These are phyloP conservation scores for Lagodon rhomboides DNA, from an alignment of 2,797 vertebrate genomes.

Conservation along the genomic window DNA sequence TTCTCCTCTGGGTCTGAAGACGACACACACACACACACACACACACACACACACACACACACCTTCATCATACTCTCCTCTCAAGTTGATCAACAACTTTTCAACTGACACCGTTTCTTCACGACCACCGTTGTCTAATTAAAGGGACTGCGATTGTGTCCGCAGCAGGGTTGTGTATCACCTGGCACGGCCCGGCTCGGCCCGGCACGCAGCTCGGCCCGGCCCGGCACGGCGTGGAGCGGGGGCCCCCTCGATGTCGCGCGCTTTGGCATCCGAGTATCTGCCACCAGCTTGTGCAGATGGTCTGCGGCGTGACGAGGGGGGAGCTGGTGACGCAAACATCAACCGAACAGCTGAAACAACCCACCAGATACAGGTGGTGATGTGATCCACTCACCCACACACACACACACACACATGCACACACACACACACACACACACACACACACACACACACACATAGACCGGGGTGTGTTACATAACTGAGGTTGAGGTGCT, in stretches of 20 bases:
- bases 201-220: slow-evolving; percentile 2
- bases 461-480: no score
- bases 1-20: slow-evolving; percentile 19
- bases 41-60: not conserved
- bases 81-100: no score
- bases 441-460: no score
- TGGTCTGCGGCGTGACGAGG: slow-evolving; percentile 58
- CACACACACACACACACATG: slow-evolving; percentile 24
- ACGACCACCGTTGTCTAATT: not conserved
- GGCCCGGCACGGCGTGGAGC: not conserved
- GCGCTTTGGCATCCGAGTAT: slow-evolving; percentile 35
- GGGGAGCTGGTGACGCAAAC: slow-evolving; percentile 61
- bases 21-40: not conserved
- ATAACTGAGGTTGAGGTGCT: slow-evolving; percentile 43
- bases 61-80: not conserved
- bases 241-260: not conserved
- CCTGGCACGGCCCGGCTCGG: not conserved
- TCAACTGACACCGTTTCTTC: no score
- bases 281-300: slow-evolving; percentile 63
- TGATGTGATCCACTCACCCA: slow-evolving; percentile 45
- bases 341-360: slow-evolving; percentile 66
- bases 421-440: slow-evolving; percentile 14
- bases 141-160: not conserved
- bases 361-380: slow-evolving; percentile 72
- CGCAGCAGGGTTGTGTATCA: not conserved